Conservation (phyloP, 2,888 invertebrate genomes). For the Microctonus aethiopoides region DNA sequence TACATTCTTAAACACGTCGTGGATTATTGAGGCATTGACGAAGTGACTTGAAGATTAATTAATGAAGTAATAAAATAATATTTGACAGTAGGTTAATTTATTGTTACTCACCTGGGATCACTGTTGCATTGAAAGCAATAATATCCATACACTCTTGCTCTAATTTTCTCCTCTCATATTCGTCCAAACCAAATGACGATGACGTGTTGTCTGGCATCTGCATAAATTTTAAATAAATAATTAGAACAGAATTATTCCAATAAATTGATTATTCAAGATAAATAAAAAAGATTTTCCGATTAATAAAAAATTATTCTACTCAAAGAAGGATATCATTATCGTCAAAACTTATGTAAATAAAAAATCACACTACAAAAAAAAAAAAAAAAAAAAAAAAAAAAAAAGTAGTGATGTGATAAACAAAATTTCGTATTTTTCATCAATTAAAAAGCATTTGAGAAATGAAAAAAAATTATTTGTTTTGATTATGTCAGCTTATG, state of each 20-base stretch:
- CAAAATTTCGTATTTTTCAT: too few relatives aligned
- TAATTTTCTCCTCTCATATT: conserved; percentile 52
- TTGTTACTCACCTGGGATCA: conserved; percentile 50
- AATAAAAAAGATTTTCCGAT: too few relatives aligned
- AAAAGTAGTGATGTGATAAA: too few relatives aligned
- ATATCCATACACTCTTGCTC: conserved; percentile 51
- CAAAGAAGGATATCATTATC: too few relatives aligned
- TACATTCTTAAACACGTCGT: background rate
- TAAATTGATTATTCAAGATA: too few relatives aligned
- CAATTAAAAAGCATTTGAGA: too few relatives aligned
- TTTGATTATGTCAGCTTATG: too few relatives aligned
- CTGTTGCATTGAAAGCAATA: conserved; percentile 49
- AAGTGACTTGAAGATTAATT: background rate
- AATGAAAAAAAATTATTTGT: too few relatives aligned
- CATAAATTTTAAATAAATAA: background rate
- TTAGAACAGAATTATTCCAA: background rate
- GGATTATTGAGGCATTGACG: background rate
- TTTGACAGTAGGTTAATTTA: background rate
- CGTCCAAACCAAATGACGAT: conserved; percentile 54
- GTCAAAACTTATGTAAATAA: too few relatives aligned
- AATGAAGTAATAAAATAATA: background rate
- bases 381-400: too few relatives aligned
- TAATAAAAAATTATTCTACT: too few relatives aligned
- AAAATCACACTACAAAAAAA: too few relatives aligned
- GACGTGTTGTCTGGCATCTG: conserved; percentile 55